phyloP scores from a whole-genome alignment of 2,888 invertebrate species.

The Chironomus riparius region DNA sequence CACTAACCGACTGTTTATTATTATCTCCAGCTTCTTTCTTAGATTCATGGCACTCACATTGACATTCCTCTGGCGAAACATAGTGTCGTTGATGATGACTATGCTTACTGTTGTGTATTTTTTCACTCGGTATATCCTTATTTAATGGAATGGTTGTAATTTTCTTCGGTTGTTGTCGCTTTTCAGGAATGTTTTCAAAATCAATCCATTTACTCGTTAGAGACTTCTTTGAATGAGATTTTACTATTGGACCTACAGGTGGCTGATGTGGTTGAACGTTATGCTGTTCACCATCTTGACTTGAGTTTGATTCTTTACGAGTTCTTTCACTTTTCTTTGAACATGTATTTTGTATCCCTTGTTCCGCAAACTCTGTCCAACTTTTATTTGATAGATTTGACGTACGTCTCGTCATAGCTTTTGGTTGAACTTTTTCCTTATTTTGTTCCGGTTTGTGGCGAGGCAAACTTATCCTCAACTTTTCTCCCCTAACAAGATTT shows the following conservation, averaged over 20 bases:
- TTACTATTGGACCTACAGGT: conserved; percentile 35
- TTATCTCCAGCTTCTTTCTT: conserved; percentile 34
- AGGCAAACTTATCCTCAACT: conserved; percentile 61
- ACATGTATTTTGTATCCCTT: conserved; percentile 42
- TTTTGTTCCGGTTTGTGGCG: conserved; percentile 45
- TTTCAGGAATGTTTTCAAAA: conserved; percentile 78
- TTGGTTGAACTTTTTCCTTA: conserved; percentile 30
- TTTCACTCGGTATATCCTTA: conserved; percentile 38
- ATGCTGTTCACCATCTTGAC: conserved; percentile 38
- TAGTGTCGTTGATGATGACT: conserved; percentile 49
- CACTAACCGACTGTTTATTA: conserved; percentile 26
- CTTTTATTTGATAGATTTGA: conserved; percentile 44
- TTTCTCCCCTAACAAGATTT: conserved; percentile 45
- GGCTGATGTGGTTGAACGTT: conserved; percentile 43
- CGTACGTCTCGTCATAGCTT: conserved; percentile 40
- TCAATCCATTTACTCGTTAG: conserved; percentile 66
- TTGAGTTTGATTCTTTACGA: conserved; percentile 31
- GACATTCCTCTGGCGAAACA: conserved; percentile 79
- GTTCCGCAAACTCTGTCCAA: conserved; percentile 57
- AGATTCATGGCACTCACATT: conserved; percentile 73
- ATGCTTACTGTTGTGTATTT: conserved; percentile 42
- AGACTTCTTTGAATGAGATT: conserved; percentile 32
- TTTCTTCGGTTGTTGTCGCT: conserved; percentile 68
- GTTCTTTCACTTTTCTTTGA: conserved; percentile 33
- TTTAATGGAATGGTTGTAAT: conserved; percentile 67